These are phyloP conservation scores for Andrena praecox DNA, from an alignment of 2,888 invertebrate genomes.

Conservation along the genomic window DNA sequence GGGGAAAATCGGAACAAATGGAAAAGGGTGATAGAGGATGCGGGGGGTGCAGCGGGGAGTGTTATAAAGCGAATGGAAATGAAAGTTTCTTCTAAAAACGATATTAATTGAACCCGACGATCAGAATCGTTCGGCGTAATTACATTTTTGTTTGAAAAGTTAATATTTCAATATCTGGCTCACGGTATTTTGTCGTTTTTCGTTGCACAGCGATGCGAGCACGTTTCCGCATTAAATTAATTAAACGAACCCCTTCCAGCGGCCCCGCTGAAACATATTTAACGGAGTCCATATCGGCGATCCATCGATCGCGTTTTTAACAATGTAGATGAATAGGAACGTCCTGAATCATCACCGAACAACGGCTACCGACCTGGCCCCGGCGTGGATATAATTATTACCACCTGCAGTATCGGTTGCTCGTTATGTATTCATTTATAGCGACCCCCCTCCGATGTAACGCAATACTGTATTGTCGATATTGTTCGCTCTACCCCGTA, in stretches of 20 bases:
- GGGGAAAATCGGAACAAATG: background rate
- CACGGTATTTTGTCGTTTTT: slow-evolving; percentile 37
- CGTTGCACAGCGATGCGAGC: slow-evolving; percentile 12
- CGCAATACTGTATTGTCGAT: slow-evolving; percentile 70
- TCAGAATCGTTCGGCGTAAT: slow-evolving; percentile 32
- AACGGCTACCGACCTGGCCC: slow-evolving; percentile 47
- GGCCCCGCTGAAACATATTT: slow-evolving; percentile 38
- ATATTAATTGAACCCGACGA: slow-evolving; percentile 27
- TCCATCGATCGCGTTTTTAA: slow-evolving; percentile 63
- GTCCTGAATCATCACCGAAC: slow-evolving; percentile 66
- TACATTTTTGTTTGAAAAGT: slow-evolving; percentile 56
- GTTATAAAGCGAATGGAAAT: slow-evolving; percentile 10
- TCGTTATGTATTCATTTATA: slow-evolving; percentile 73
- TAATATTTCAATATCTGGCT: slow-evolving; percentile 51
- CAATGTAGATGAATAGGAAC: slow-evolving; percentile 48
- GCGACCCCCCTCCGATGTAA: slow-evolving; percentile 58
- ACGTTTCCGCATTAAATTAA: slow-evolving; percentile 53
- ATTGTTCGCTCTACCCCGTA: slow-evolving; percentile 66
- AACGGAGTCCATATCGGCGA: slow-evolving; percentile 19
- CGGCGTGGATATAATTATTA: slow-evolving; percentile 70
- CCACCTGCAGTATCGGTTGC: slow-evolving; percentile 63
- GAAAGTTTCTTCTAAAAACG: slow-evolving; percentile 36
- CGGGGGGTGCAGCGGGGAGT: background rate
- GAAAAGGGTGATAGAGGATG: background rate
- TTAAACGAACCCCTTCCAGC: slow-evolving; percentile 51